Evolutionary conservation across 2,113 vertebrate genomes (phyloP).

Genomic region (Archilochus colubris): DNA sequence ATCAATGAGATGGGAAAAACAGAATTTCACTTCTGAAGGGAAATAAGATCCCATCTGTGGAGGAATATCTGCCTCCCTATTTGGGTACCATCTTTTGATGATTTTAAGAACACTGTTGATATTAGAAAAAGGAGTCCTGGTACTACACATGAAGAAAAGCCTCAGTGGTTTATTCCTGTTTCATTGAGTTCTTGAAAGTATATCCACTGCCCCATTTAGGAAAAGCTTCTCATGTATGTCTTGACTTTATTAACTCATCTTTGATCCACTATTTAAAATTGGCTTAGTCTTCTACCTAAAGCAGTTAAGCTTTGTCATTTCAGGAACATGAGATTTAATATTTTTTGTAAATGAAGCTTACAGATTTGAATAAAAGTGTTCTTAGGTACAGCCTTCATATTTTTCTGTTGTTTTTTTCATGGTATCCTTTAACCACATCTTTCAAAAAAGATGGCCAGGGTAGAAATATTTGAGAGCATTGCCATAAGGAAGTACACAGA

Average conservation of each 20-base stretch:
- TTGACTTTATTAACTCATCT: neutral
- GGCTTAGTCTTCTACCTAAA: neutral
- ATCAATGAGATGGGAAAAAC: neutral
- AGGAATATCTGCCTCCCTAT: neutral
- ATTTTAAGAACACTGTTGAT: neutral
- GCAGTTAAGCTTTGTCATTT: neutral
- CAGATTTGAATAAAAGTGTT: neutral
- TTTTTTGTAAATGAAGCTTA: neutral
- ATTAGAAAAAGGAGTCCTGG: neutral
- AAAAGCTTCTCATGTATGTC: neutral
- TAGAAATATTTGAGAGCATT: neutral
- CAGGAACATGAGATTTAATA: neutral
- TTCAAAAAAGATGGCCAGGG: neutral
- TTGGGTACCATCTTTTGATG: neutral
- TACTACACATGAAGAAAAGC: too few species aligned
- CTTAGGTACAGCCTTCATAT: neutral
- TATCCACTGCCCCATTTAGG: neutral
- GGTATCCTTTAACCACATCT: neutral
- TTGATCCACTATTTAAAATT: neutral
- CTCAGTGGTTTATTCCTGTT: neutral
- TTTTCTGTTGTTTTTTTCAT: neutral
- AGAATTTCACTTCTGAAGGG: neutral
- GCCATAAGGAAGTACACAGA: neutral
- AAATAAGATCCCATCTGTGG: neutral
- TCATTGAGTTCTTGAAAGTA: neutral